Evolutionary conservation across 1,140 invertebrate species (phyloP).

Genomic region (Eciton burchellii): DNA sequence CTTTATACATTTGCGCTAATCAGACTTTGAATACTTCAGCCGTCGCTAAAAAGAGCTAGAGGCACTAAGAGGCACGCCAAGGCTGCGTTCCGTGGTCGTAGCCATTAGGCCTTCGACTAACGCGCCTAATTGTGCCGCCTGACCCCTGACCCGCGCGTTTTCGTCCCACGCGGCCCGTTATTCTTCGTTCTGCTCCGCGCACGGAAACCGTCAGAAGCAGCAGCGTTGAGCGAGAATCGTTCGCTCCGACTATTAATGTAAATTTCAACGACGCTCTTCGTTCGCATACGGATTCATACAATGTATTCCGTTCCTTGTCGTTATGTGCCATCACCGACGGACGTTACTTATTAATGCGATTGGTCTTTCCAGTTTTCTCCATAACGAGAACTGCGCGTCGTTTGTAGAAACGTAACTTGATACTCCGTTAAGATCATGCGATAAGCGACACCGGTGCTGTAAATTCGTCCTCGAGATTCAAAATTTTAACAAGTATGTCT

Average conservation of each 20-base stretch:
- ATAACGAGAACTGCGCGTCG: slow-evolving; percentile 9
- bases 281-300: slow-evolving; percentile 1
- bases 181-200: slow-evolving; percentile 15
- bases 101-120: slow-evolving; percentile 41
- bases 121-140: slow-evolving; percentile 50
- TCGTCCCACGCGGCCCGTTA: slow-evolving; percentile 15
- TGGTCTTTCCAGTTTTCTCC: slow-evolving; percentile 49
- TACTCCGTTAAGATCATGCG: not conserved
- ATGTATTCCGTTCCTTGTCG: not conserved
- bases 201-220: slow-evolving; percentile 52
- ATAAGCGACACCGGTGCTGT: not conserved
- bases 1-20: slow-evolving; percentile 2
- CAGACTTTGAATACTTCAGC: slow-evolving; percentile 13
- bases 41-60: not conserved
- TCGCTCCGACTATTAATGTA: slow-evolving; percentile 74
- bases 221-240: slow-evolving; percentile 57
- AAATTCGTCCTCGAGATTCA: not conserved
- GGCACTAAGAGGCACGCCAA: slow-evolving; percentile 32
- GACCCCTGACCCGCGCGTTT: slow-evolving; percentile 41
- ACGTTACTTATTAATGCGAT: slow-evolving; percentile 57
- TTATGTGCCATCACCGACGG: slow-evolving; percentile 1
- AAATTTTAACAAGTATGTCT: too few relatives aligned
- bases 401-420: slow-evolving; percentile 12
- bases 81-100: slow-evolving; percentile 34
- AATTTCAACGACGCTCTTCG: slow-evolving; percentile 75